These are phyloP conservation scores for Aselliscus stoliczkanus DNA, from an alignment of 2,797 vertebrate species.

Conservation along the genomic window DNA sequence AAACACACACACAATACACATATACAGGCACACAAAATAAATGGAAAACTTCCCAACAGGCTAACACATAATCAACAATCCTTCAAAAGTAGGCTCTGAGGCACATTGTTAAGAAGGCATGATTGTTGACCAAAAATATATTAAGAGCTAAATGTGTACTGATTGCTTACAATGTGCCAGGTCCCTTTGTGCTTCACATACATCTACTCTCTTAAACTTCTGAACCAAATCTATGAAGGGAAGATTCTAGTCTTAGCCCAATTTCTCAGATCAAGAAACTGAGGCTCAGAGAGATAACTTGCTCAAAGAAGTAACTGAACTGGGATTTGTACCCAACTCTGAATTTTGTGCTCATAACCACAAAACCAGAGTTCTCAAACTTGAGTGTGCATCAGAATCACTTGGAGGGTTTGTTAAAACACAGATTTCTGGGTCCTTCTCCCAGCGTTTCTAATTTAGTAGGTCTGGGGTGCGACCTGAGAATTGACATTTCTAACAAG, in stretches of 20 bases:
- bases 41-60: background rate
- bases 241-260: background rate
- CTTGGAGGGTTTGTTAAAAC: background rate
- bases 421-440: background rate
- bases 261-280: conserved; percentile 12
- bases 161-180: background rate
- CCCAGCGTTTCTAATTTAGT: background rate
- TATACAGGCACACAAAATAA: background rate
- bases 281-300: conserved; percentile 13
- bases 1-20: background rate
- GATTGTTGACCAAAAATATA: background rate
- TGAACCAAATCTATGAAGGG: background rate
- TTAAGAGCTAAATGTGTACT: background rate
- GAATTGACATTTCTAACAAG: background rate
- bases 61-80: background rate
- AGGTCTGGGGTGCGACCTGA: background rate
- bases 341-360: background rate
- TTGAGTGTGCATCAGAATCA: background rate
- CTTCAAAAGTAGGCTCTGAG: background rate
- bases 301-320: background rate
- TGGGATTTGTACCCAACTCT: background rate
- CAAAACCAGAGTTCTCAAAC: conserved; percentile 11
- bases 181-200: background rate
- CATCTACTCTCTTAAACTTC: background rate
- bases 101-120: background rate